Base-by-base conservation (phyloP, 2,797 vertebrate genomes). In the Zenarchopterus dispar region DNA sequence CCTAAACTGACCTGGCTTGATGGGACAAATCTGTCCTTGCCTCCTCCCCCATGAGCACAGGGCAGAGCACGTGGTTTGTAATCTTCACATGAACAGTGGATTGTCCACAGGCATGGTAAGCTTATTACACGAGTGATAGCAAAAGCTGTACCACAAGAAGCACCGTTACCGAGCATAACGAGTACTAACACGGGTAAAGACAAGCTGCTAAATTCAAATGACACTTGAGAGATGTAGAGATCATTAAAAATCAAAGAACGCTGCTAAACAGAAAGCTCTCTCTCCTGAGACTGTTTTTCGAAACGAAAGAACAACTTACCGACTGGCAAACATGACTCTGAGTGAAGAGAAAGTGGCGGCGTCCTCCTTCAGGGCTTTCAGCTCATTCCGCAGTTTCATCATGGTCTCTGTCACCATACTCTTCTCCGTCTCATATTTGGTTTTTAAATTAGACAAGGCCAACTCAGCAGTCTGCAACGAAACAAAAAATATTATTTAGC, bases 391-490 rank as follows among this genome's bases (percentile, higher is more conserved):
- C 62, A 96, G 89, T 73, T 95, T 96, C 87, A 91, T 80, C 95
- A 96, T 95, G 4, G 94, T 95, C 75, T 95, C 95, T 0, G 95
- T 91, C 81, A 95, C 93, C 84, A 95, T 86, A 70, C 91, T 83
- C 88, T 95, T 96, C 91, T 96, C 95, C 0, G 93, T 94, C 82
- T 96, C 95, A 2, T 95, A 96, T 78, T 95, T 96, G 56, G 92
- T 94, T 86, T 96, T 96, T 75, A 96, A 77, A 82, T 95, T 96
- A 65, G 92, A 93, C 78, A 96, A 81, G 41, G 95, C 94, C 73
- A 94, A 80, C 79, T 96, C 95, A 1, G 95, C 95, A 0, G 95
- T 95, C 95, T 96, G 71, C 5, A 56, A 43, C 4, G n/a, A n/a
- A 24, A 64, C 11, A 50, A 60, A 50, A 60, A 60, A 49, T 23